phyloP scores from a whole-genome alignment of 2,797 vertebrate genomes.

The Hozukius guyotensis region DNA sequence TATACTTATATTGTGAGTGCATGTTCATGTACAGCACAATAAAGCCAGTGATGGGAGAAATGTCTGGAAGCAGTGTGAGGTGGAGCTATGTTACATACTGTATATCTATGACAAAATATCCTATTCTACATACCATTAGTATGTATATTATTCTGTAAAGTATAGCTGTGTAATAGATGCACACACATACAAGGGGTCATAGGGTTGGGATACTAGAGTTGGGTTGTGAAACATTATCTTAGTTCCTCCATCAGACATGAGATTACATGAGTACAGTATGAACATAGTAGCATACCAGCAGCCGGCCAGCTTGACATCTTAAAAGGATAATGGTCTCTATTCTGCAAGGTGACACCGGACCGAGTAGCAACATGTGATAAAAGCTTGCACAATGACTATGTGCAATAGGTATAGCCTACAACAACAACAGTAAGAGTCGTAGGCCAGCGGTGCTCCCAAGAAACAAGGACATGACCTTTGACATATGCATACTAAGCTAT shows the following conservation, averaged over 20 bases:
- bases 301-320: conserved; percentile 26
- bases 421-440: neutral
- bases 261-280: conserved; percentile 24
- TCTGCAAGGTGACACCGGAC: conserved; percentile 24
- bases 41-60: neutral
- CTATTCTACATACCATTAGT: neutral
- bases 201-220: neutral
- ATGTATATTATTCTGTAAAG: neutral
- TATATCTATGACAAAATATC: neutral
- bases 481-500: conserved; percentile 12
- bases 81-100: neutral
- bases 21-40: neutral
- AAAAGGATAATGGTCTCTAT: conserved; percentile 6
- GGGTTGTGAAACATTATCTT: conserved; percentile 44
- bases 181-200: neutral
- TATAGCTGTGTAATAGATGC: neutral
- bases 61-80: neutral
- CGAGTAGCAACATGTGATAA: neutral
- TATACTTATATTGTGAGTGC: neutral
- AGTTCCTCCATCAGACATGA: conserved; percentile 20
- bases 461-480: conserved; percentile 26
- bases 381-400: conserved; percentile 11
- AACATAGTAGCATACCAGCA: conserved; percentile 36
- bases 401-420: neutral
- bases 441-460: neutral